Evolutionary conservation across 1,140 invertebrate genomes (phyloP).

Genomic region (Saccostrea echinata): DNA sequence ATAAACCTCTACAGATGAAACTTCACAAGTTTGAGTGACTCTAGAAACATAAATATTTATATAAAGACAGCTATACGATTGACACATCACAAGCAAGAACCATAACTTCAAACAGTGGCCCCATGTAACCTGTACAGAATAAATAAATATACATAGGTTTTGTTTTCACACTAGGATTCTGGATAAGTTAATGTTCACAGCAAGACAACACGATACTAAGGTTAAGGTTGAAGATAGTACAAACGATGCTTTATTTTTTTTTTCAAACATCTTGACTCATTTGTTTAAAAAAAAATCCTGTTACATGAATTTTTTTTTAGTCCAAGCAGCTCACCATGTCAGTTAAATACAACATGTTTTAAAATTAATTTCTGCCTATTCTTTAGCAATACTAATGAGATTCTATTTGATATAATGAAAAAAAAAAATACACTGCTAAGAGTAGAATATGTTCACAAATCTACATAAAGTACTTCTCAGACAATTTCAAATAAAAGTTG

Average conservation of each 20-base stretch:
- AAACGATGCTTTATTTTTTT: too few relatives aligned
- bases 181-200: neutral
- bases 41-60: conserved; percentile 10
- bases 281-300: too few relatives aligned
- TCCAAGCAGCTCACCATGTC: neutral
- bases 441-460: neutral
- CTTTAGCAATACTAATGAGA: neutral
- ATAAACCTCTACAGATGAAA: neutral
- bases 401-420: neutral
- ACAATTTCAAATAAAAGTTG: neutral
- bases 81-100: neutral
- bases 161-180: neutral
- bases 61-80: neutral
- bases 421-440: neutral
- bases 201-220: neutral
- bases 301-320: neutral
- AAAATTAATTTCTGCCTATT: neutral
- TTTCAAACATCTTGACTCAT: too few relatives aligned
- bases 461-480: neutral
- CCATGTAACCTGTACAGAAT: conserved; percentile 14
- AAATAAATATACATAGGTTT: neutral
- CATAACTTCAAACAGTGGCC: conserved; percentile 6
- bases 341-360: neutral
- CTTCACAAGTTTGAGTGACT: neutral
- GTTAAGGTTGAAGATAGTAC: neutral